These are phyloP conservation scores for Masticophis lateralis DNA, from an alignment of 2,797 vertebrate genomes.

Conservation along the genomic window DNA sequence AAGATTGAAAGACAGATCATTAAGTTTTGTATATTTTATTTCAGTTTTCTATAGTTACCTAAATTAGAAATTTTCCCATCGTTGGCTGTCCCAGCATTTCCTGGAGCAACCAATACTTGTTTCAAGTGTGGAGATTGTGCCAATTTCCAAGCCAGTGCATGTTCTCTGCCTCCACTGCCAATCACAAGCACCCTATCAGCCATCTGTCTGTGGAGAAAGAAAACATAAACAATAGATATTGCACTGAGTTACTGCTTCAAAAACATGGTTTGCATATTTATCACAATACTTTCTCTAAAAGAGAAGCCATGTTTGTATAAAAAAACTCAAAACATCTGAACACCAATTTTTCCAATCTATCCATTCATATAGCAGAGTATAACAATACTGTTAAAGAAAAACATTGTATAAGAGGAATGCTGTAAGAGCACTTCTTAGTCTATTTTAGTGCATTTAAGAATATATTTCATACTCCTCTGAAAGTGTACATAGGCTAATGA, in stretches of 20 bases:
- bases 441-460: background rate
- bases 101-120: constrained; percentile 88
- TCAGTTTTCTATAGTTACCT: constrained; percentile 69
- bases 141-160: constrained; percentile 90
- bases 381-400: background rate
- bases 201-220: constrained; percentile 73
- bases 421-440: background rate
- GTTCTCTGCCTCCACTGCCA: constrained; percentile 88
- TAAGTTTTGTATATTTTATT: background rate
- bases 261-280: background rate
- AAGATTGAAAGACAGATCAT: background rate
- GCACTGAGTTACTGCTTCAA: background rate
- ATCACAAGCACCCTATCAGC: constrained; percentile 86
- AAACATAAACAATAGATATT: constrained; percentile 13
- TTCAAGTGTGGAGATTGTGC: constrained; percentile 85
- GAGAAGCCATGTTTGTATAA: background rate
- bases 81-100: constrained; percentile 87
- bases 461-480: background rate
- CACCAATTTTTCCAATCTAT: background rate
- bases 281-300: background rate
- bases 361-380: background rate
- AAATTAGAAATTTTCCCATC: constrained; percentile 87
- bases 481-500: background rate
- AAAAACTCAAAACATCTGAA: background rate
- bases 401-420: background rate